Conservation (phyloP, 2,888 invertebrate species). For the Chalcis sispes region DNA sequence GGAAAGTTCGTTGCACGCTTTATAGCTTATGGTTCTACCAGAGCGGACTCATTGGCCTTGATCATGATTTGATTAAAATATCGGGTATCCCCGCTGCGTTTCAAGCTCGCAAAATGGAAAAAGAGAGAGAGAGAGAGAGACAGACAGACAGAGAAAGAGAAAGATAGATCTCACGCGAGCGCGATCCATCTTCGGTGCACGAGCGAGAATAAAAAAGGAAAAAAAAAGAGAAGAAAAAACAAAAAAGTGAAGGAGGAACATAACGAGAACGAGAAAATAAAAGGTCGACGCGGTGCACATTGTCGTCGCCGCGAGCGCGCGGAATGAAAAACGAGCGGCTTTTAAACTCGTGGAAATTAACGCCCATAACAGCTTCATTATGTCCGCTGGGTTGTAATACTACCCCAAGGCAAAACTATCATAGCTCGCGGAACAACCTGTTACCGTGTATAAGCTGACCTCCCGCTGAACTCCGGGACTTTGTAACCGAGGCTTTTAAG, state of each 20-base stretch:
- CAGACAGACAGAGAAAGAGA: slow-evolving; percentile 41
- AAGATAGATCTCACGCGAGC: slow-evolving; percentile 41
- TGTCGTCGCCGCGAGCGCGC: slow-evolving; percentile 15
- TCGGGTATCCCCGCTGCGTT: slow-evolving; percentile 29
- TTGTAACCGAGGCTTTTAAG: no score
- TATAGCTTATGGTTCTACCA: background rate
- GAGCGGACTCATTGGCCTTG: slow-evolving; percentile 42
- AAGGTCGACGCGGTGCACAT: background rate
- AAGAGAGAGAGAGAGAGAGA: background rate
- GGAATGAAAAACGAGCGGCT: slow-evolving; percentile 64
- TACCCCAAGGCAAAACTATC: no score
- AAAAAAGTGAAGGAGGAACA: no score
- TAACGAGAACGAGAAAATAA: no score
- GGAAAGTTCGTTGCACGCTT: slow-evolving; percentile 28
- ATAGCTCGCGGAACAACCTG: no score
- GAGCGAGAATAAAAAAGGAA: slow-evolving; percentile 26
- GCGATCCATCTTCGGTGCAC: slow-evolving; percentile 44
- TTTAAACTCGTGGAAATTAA: slow-evolving; percentile 62
- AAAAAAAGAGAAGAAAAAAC: background rate
- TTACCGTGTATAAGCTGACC: no score
- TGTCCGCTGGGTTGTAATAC: slow-evolving; percentile 43
- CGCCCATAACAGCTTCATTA: slow-evolving; percentile 70
- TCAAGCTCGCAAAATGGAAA: slow-evolving; percentile 20
- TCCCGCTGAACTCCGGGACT: background rate
- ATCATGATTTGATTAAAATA: slow-evolving; percentile 57